phyloP scores from a whole-genome alignment of 2,888 invertebrate species.

The Galerucella calmariensis region DNA sequence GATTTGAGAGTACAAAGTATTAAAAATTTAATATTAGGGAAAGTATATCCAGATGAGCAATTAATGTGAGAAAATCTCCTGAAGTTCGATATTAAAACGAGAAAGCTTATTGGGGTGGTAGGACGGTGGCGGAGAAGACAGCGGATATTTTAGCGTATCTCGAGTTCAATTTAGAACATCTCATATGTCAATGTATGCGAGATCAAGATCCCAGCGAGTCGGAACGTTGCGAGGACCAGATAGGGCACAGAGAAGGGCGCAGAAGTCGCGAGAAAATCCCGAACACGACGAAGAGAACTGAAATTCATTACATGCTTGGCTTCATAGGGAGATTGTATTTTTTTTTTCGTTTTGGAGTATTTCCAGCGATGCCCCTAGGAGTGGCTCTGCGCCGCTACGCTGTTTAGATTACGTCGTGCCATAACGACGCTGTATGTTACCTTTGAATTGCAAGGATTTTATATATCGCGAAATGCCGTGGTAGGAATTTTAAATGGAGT shows the following conservation, averaged over 20 bases:
- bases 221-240: constrained; percentile 51
- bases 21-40: too few species aligned
- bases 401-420: constrained; percentile 49
- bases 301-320: constrained; percentile 65
- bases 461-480: constrained; percentile 43
- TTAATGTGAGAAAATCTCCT: not conserved
- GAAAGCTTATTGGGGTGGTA: constrained; percentile 7
- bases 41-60: not conserved
- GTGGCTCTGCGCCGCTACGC: constrained; percentile 44
- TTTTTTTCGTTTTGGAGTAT: constrained; percentile 58
- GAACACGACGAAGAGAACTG: constrained; percentile 58
- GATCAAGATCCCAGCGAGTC: constrained; percentile 54
- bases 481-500: constrained; percentile 41
- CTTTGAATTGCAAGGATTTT: constrained; percentile 40
- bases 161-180: constrained; percentile 55
- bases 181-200: constrained; percentile 59
- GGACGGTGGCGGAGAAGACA: constrained; percentile 28
- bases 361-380: constrained; percentile 55
- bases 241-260: constrained; percentile 45
- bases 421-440: constrained; percentile 43
- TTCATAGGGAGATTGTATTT: constrained; percentile 64
- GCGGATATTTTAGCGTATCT: constrained; percentile 48
- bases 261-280: constrained; percentile 49
- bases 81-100: constrained; percentile 26
- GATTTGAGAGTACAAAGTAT: too few species aligned